Evolutionary conservation across 1,140 invertebrate species (phyloP), one percentile per base, ranked within the genome.

Genomic region (Ceratina japonica): DNA sequence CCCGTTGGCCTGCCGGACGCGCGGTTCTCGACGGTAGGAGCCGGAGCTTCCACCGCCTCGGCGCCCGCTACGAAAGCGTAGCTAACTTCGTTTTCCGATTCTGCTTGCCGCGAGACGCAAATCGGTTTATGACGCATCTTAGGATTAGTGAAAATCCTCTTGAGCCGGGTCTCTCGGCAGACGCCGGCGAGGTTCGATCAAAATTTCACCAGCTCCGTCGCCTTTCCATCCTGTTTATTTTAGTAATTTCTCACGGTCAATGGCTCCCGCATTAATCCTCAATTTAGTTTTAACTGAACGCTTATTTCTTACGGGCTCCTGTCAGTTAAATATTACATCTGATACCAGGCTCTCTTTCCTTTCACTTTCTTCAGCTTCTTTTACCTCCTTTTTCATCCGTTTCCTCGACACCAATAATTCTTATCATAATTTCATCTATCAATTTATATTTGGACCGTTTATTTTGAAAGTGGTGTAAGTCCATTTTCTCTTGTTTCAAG

Each of bases 71-170:
- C n/a, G 68, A 27, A 37, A 49, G 20, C 56, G 15, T 24, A 73
- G 63, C 72, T 82, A 85, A 85, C 63, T 86, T 85, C 64, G 27
- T 76, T 85, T 85, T 79, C 66, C 66, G 65, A 81, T 78, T 78
- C 58, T 74, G 65, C 52, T 66, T 27, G 58, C 15, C 65, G 52
- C 73, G 18, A 69, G 22, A 70, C 37, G 62, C 24, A 76, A 85
- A 84, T 84, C 84, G 79, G 82, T 83, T 85, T 84, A 85, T 78
- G 71, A 81, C 74, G 74, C 84, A 70, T 84, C 83, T 85, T 81
- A 78, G 84, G 79, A 85, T 85, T 84, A 78, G 20, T 72, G 79
- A 58, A 44, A 52, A 72, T 64, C 62, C 73, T 77, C 82, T 81
- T 81, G 84, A 71, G 82, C 63, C 71, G 59, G 15, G 37, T 44